Percentiles rank a stretch among this genome's conserved stretches.
These are phyloP conservation scores for Peromyscus polionotus DNA, from an alignment of 2,113 vertebrate species.

Conservation along the genomic window DNA sequence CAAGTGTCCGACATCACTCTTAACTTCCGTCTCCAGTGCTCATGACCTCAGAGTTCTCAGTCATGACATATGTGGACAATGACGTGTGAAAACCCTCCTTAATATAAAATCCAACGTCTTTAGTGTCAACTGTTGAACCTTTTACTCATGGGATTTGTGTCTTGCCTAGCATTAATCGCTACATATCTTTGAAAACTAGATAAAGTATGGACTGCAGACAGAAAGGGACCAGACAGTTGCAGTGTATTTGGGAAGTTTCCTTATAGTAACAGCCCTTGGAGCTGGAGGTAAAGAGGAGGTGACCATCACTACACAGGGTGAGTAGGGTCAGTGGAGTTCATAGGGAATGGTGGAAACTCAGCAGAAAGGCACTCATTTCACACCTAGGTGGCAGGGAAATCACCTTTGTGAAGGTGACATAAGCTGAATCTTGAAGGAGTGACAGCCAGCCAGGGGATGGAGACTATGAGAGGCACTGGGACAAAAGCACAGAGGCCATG, in stretches of 20 bases:
- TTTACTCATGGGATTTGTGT: background rate
- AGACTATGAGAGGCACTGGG: background rate
- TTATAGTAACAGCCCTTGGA: constrained; percentile 16
- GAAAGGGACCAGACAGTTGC: background rate
- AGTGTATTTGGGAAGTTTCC: constrained; percentile 29
- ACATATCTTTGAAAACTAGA: background rate
- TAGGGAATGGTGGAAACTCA: background rate
- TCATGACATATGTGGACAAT: background rate
- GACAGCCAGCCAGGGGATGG: background rate
- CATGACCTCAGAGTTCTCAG: background rate
- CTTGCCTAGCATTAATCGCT: background rate
- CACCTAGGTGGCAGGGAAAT: background rate
- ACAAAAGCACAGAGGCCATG: background rate
- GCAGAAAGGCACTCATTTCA: background rate
- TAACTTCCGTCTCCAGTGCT: background rate
- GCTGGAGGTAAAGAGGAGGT: background rate
- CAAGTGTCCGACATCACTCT: background rate
- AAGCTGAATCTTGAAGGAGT: background rate
- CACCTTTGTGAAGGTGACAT: background rate
- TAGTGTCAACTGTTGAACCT: background rate
- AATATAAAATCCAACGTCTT: background rate
- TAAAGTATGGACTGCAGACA: background rate
- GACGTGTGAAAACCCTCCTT: background rate
- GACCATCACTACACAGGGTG: background rate
- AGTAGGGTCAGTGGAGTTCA: background rate